These are phyloP conservation scores for Ariolimax columbianus DNA, from an alignment of 2,888 invertebrate species.

Conservation along the genomic window DNA sequence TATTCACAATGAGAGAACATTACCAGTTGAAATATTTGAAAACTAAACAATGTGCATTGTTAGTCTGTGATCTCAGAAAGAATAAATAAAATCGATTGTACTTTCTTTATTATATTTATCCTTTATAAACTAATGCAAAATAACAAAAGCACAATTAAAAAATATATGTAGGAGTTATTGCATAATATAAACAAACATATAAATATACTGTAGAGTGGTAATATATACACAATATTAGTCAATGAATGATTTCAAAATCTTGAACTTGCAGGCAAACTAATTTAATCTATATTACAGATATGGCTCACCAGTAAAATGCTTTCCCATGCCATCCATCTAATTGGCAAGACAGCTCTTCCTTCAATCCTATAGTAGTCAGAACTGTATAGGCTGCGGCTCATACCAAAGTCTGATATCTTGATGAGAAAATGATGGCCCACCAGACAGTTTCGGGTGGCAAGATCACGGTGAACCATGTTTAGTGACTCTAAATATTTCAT, in stretches of 20 bases:
- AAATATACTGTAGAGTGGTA: no score
- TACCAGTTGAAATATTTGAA: not conserved
- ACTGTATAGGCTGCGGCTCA: slow-evolving; percentile 77
- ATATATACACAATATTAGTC: no score
- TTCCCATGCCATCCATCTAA: slow-evolving; percentile 95
- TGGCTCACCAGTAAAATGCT: slow-evolving; percentile 82
- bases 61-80: not conserved
- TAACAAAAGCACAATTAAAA: no score
- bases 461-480: slow-evolving; percentile 93
- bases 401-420: slow-evolving; percentile 79
- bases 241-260: no score
- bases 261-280: no score
- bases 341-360: slow-evolving; percentile 88
- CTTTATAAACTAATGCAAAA: no score
- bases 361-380: slow-evolving; percentile 91
- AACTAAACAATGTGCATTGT: no score
- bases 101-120: no score
- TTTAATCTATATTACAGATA: no score
- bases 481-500: slow-evolving; percentile 93
- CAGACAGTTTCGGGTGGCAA: slow-evolving; percentile 91
- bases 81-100: no score
- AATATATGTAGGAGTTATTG: no score
- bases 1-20: not conserved
- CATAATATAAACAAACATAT: no score
- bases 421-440: slow-evolving; percentile 88